These are phyloP conservation scores for Tor tambroides DNA, from an alignment of 2,113 vertebrate genomes.

Conservation along the genomic window DNA sequence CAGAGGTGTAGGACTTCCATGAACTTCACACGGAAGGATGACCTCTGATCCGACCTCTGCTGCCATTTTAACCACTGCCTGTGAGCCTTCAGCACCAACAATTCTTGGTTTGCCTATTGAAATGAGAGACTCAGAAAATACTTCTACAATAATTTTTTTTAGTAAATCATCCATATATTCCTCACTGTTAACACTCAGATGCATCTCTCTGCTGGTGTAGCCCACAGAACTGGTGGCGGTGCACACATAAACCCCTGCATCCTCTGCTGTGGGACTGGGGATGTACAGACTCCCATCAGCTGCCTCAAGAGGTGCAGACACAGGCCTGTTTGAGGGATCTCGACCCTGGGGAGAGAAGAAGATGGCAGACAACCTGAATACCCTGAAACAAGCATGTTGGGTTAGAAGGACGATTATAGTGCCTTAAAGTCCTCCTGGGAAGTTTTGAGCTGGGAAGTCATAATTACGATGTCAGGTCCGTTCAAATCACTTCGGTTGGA, in stretches of 20 bases:
- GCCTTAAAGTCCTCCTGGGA: too few species aligned
- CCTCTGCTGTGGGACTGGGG: constrained; percentile 65
- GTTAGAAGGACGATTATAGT: not conserved
- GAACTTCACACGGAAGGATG: constrained; percentile 83
- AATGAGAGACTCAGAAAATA: not conserved
- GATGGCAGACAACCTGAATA: constrained; percentile 25
- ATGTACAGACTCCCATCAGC: constrained; percentile 81
- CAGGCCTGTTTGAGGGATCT: constrained; percentile 61
- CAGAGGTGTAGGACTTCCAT: constrained; percentile 81
- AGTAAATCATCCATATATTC: not conserved
- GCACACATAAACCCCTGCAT: constrained; percentile 86
- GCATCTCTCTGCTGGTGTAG: constrained; percentile 81
- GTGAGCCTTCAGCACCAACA: constrained; percentile 41
- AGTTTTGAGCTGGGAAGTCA: too few species aligned
- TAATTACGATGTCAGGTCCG: too few species aligned
- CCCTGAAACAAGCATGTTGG: constrained; percentile 26
- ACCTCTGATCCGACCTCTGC: constrained; percentile 81
- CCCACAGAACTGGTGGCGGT: constrained; percentile 85
- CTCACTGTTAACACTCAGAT: constrained; percentile 87
- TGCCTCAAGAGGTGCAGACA: constrained; percentile 63
- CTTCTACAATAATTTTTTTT: not conserved
- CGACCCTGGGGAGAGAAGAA: constrained; percentile 73
- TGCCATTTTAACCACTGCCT: constrained; percentile 67
- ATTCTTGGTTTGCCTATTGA: constrained; percentile 84
- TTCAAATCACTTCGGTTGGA: too few species aligned